Base-by-base conservation (phyloP, 2,888 invertebrate species). In the Leptopterna dolabrata region DNA sequence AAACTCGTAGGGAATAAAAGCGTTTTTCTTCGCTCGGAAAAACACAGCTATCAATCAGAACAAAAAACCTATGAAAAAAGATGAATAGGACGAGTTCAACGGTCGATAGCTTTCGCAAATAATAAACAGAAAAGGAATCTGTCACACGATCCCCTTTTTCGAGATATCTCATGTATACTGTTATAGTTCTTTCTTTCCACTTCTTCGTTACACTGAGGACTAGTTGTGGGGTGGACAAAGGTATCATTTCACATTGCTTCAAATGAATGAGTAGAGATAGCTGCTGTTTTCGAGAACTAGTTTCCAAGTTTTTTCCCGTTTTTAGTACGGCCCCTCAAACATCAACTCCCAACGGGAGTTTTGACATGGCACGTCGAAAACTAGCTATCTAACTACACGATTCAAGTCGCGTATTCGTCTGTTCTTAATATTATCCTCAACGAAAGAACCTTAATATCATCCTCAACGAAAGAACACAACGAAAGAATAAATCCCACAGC, bases 31-130 rank as follows among this genome's bases (percentile, higher is more conserved):
- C 47, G 27, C 14, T 27, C 55, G 29, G 19, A 27, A 47, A 81
- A 81, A 81, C 81, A 81, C n/a, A 29, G 55, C 81, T 51, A 81
- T 81, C 55, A 81, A 81, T 81, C 81, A 81, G 81, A 81, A 81
- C 11, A 30, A 27, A 55, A 51, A 30, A 27, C 45, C n/a, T n/a
- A n/a, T n/a, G 51, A 55, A 55, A 27, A 80, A 27, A 19, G 55
- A 63, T 63, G 63, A 63, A 63, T 24, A 24, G 19, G 29, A 27
- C 47, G 55, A 16, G 81, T 47, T 47, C 81, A 81, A 51, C 81
- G 81, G n/a, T 55, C 81, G 81, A 81, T 81, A 51, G 47, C 81
- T 47, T 51, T 81, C 30, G 30, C 30, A 51, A 81, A 81, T 81
- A 81, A 81, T 47, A 27, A 27, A 19, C 6, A 27, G 19, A 43